Conservation (phyloP, 2,113 vertebrate species). For the Narcine bancroftii region DNA sequence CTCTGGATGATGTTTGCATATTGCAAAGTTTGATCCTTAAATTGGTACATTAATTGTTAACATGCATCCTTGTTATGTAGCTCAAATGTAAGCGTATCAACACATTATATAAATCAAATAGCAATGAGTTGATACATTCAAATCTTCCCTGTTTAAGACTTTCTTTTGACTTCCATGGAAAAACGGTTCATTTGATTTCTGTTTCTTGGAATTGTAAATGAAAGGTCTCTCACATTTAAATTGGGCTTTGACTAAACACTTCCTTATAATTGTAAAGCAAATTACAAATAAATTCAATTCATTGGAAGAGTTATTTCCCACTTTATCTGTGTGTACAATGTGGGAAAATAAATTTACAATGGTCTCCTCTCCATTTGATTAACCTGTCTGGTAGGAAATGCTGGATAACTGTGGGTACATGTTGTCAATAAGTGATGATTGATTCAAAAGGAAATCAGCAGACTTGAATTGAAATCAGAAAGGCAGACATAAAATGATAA, state of each 20-base stretch:
- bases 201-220: background rate
- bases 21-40: background rate
- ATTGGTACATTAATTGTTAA: background rate
- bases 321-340: background rate
- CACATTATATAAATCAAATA: background rate
- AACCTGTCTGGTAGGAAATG: background rate
- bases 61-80: background rate
- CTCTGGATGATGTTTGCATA: background rate
- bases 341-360: background rate
- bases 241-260: background rate
- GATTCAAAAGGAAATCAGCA: background rate
- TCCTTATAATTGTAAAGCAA: background rate
- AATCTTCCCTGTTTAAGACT: background rate
- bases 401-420: background rate
- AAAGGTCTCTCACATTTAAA: background rate
- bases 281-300: background rate
- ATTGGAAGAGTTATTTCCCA: too few species aligned
- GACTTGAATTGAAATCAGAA: conserved; percentile 2
- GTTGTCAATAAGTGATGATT: background rate
- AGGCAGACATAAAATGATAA: background rate
- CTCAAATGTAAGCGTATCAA: background rate
- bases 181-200: background rate
- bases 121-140: background rate
- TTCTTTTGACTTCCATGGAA: background rate
- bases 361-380: background rate